Evolutionary conservation across 2,113 vertebrate genomes (phyloP).

Genomic region (Leptobrachium leishanense): DNA sequence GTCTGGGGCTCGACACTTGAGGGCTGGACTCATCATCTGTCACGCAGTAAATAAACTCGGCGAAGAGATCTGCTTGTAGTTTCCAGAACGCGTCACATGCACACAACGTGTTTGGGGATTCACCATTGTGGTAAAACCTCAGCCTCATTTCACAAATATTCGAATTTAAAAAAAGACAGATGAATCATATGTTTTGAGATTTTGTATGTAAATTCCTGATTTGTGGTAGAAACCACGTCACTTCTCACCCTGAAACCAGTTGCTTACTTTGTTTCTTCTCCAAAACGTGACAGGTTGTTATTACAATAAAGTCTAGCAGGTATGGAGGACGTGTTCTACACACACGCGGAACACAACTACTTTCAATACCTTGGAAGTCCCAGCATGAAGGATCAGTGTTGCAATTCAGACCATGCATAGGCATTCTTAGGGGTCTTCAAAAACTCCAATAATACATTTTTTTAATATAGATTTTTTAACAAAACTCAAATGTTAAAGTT

Average conservation of each 20-base stretch:
- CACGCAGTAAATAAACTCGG: not conserved
- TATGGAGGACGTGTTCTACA: no score
- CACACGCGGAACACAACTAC: no score
- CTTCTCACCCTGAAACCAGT: not conserved
- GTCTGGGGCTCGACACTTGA: no score
- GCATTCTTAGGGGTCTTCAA: no score
- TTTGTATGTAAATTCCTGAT: slow-evolving; percentile 13
- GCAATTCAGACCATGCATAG: no score
- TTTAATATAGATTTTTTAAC: no score
- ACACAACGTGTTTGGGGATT: not conserved
- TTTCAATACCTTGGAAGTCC: no score
- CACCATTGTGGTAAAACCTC: not conserved
- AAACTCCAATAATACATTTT: no score
- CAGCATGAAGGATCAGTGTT: no score
- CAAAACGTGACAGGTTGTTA: not conserved
- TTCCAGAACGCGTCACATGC: slow-evolving; percentile 1
- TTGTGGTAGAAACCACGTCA: not conserved
- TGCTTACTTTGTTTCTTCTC: not conserved
- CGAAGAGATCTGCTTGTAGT: not conserved
- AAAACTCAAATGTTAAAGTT: no score
- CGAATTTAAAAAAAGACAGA: not conserved
- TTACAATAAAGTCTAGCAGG: no score
- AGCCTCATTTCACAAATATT: not conserved
- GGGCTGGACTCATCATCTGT: no score
- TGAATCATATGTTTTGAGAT: slow-evolving; percentile 10